Conservation (phyloP, 2,113 vertebrate genomes). For the Marcusenius ussheri region DNA sequence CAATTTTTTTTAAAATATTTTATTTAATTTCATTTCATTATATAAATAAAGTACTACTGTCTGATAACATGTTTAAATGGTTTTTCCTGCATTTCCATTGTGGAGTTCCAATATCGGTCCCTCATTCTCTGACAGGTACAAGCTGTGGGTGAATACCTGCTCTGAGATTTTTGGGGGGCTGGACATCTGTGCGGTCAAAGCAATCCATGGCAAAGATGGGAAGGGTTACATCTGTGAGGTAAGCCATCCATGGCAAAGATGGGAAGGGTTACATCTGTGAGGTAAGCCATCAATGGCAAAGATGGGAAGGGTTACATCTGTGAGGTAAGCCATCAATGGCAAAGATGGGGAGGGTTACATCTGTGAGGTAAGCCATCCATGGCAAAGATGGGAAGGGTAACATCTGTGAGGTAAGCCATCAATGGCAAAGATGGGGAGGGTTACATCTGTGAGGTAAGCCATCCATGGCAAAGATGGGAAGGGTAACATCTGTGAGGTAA, state of each 20-base stretch:
- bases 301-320: slow-evolving; percentile 66
- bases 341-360: slow-evolving; percentile 97
- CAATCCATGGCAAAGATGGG: slow-evolving; percentile 91
- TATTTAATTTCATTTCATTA: neutral
- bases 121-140: slow-evolving; percentile 65
- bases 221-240: slow-evolving; percentile 98
- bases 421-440: slow-evolving; percentile 95
- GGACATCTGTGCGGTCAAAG: slow-evolving; percentile 96
- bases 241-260: slow-evolving; percentile 30
- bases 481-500: slow-evolving; percentile 96
- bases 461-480: slow-evolving; percentile 94
- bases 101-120: neutral
- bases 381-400: slow-evolving; percentile 97
- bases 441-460: slow-evolving; percentile 96
- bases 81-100: neutral
- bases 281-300: slow-evolving; percentile 55
- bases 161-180: slow-evolving; percentile 91
- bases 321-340: slow-evolving; percentile 92
- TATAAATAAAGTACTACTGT: neutral
- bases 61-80: neutral
- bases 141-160: slow-evolving; percentile 89
- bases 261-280: slow-evolving; percentile 72
- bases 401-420: slow-evolving; percentile 93
- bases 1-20: neutral
- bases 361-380: slow-evolving; percentile 90